These are phyloP conservation scores for Pseudopodoces humilis DNA, from an alignment of 2,113 vertebrate species.

Conservation along the genomic window DNA sequence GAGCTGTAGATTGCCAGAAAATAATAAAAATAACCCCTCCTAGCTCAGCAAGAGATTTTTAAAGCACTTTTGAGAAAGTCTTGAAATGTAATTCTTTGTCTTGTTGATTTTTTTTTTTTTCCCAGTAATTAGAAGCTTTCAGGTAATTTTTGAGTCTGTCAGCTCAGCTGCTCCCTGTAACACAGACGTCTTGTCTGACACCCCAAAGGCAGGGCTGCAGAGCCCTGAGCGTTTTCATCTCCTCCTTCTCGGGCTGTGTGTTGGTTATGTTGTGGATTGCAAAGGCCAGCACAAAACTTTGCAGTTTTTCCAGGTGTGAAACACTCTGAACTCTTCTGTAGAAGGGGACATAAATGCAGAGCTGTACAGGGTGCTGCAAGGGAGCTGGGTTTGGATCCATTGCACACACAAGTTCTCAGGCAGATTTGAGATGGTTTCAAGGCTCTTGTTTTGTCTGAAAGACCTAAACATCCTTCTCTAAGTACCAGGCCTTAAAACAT, in stretches of 20 bases:
- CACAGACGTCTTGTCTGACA: background rate
- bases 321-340: background rate
- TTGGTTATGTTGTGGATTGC: background rate
- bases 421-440: background rate
- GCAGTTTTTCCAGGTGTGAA: background rate
- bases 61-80: background rate
- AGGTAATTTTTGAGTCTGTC: background rate
- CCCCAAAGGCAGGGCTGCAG: accelerated
- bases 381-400: background rate
- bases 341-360: background rate
- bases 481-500: background rate
- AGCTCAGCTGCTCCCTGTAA: background rate
- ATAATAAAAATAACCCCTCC: background rate
- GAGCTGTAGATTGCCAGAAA: background rate
- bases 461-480: background rate
- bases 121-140: background rate
- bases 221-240: background rate
- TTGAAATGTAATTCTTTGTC: background rate
- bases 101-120: background rate
- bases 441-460: background rate
- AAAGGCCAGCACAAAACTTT: background rate
- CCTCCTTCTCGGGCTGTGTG: accelerated
- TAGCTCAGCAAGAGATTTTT: background rate
- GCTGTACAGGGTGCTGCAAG: background rate
- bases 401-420: accelerated